phyloP scores from a whole-genome alignment of 2,797 vertebrate species.

The Chromis chromis region DNA sequence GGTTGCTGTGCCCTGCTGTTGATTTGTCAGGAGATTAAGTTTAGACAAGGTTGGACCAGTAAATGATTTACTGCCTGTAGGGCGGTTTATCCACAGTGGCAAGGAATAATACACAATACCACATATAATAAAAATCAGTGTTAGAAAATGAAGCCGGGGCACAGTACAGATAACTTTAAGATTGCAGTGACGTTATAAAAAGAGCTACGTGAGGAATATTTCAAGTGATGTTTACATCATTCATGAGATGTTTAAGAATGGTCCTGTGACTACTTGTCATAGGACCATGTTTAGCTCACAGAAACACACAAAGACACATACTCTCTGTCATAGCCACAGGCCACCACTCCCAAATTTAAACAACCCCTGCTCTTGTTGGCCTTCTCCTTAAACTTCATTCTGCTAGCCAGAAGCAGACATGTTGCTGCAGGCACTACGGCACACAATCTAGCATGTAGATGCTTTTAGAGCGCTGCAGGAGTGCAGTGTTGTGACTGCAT shows the following conservation, averaged over 20 bases:
- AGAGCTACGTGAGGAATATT: neutral
- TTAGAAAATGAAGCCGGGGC: neutral
- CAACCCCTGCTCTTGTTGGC: conserved; percentile 38
- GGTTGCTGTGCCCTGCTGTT: conserved; percentile 29
- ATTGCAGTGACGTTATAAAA: neutral
- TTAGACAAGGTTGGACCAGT: conserved; percentile 19
- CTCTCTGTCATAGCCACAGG: conserved; percentile 56
- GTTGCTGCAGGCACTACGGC: conserved; percentile 64
- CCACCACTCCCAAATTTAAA: conserved; percentile 73
- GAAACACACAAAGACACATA: conserved; percentile 36
- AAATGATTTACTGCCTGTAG: conserved; percentile 50
- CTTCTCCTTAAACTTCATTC: conserved; percentile 30
- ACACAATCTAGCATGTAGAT: conserved; percentile 23
- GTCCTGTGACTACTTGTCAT: conserved; percentile 30
- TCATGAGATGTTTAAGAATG: conserved; percentile 19
- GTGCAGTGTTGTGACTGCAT: conserved; percentile 7
- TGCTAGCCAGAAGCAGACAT: conserved; percentile 49
- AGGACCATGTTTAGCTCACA: conserved; percentile 43
- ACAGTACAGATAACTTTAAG: neutral
- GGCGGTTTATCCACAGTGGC: neutral
- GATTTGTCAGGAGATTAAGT: conserved; percentile 31
- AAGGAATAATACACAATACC: conserved; percentile 18
- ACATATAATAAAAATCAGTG: neutral
- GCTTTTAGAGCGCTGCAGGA: conserved; percentile 21
- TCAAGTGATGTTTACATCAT: conserved; percentile 16